These are phyloP conservation scores for Caenorhabditis briggsae DNA, from an alignment of 1,140 invertebrate genomes.

Conservation along the genomic window DNA sequence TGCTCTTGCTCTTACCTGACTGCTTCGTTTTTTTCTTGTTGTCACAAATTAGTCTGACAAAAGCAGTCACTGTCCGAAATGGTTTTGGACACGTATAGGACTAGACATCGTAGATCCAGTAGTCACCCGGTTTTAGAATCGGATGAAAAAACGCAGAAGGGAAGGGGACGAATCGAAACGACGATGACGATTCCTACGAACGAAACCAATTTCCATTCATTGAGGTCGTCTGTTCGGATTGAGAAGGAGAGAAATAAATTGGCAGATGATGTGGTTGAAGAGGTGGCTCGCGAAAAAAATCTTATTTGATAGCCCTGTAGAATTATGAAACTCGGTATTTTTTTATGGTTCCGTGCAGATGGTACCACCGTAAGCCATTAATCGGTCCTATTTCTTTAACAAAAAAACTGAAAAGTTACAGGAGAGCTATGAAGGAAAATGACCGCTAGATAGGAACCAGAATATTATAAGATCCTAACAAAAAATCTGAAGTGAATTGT, in stretches of 20 bases:
- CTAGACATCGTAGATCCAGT: constrained; percentile 8
- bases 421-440: too few species aligned
- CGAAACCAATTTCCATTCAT: constrained; percentile 13
- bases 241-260: not conserved
- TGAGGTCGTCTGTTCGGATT: constrained; percentile 34
- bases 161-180: too few species aligned
- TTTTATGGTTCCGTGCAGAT: not conserved
- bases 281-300: not conserved
- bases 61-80: not conserved
- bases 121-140: constrained; percentile 5
- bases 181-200: not conserved
- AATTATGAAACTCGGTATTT: not conserved
- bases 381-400: too few species aligned
- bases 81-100: too few species aligned
- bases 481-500: constrained; percentile 29
- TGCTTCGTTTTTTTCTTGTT: not conserved
- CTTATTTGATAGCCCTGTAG: not conserved
- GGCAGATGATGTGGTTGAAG: not conserved
- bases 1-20: not conserved
- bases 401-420: too few species aligned
- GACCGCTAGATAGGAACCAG: not conserved
- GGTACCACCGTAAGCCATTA: not conserved
- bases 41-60: constrained; percentile 48
- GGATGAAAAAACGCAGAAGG: not conserved
- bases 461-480: not conserved